Conservation (phyloP, 2,888 invertebrate species). For the Neoascia interrupta region DNA sequence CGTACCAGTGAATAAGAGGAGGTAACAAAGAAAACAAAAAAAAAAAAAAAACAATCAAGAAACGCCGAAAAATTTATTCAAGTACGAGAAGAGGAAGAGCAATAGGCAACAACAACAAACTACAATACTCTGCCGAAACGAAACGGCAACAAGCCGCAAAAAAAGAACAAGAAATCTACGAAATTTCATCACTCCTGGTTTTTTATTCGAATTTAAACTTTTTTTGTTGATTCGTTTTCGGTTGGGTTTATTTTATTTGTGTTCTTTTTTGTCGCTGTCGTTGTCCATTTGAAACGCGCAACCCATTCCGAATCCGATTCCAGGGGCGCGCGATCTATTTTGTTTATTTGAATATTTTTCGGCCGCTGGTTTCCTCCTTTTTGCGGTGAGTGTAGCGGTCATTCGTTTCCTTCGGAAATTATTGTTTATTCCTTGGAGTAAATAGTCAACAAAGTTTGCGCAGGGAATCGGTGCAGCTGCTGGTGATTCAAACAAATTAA, state of each 20-base stretch:
- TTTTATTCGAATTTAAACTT: constrained; percentile 19
- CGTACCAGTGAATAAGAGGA: constrained; percentile 63
- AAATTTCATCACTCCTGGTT: constrained; percentile 27
- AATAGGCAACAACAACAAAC: constrained; percentile 55
- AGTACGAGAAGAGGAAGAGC: constrained; percentile 27
- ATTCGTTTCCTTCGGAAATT: no score
- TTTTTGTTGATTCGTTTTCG: neutral
- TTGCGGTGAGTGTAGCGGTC: neutral
- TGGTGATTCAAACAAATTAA: neutral
- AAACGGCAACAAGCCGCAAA: constrained; percentile 1
- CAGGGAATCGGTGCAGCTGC: no score
- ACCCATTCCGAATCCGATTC: no score
- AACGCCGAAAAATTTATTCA: constrained; percentile 38
- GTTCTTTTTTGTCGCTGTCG: neutral
- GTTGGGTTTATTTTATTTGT: neutral
- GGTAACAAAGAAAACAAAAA: constrained; percentile 23
- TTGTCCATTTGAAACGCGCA: no score
- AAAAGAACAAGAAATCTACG: constrained; percentile 18
- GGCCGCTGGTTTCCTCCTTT: constrained; percentile 4
- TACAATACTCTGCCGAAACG: constrained; percentile 30
- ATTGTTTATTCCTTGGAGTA: no score
- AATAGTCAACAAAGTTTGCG: no score
- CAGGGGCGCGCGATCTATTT: constrained; percentile 33
- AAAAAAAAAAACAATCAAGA: constrained; percentile 13
- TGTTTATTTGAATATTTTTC: constrained; percentile 36